Evolutionary conservation across 2,113 vertebrate species (phyloP), one percentile per base, ranked within the genome.

Genomic region (Rafetus swinhoei): DNA sequence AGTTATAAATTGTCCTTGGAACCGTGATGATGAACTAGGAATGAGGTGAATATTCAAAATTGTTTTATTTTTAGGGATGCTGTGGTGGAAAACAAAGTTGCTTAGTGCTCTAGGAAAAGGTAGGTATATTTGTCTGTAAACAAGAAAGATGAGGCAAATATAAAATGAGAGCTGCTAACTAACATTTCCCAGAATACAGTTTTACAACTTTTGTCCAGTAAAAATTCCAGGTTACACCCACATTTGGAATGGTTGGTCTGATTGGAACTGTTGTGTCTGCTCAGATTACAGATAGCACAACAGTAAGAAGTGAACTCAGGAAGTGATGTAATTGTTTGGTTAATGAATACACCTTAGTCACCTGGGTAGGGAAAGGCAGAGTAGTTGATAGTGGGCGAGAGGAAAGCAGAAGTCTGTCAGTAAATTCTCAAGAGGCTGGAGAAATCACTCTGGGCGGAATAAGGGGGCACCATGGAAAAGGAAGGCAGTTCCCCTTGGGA

Each of bases 401-500:
- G 86, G 96, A 90, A 94, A 86, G 55, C 55, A 16, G 55, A 50
- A 16, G 88, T 86, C 88, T 88, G 90, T 14, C 83, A 89, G 82
- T 79, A 82, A 81, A 62, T 56, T 29, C 45, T 25, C 76, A 80
- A 72, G 90, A 93, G 80, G 95, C 84, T 82, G 45, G 59, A 79
- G 57, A 86, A 79, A 56, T 32, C 15, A 53, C 32, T 79, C 90
- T 90, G 88, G 83, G 86, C 55, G 74, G 29, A 9, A 76, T 9
- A 69, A 0, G 53, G 76, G 82, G 56, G 39, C 55, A 88, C 39
- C 85, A 99, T 99, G 99, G 98, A 99, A 55, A 97, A 97, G 95
- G 98, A 98, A 57, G 97, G 98, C 89, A 96, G 98, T 90, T 98
- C 98, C 88, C 97, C 98, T 59, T 98, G 98, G 98, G 97, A 98